Base-by-base conservation (phyloP, 2,888 invertebrate genomes). In the Hirtodrosophila trivittata region DNA sequence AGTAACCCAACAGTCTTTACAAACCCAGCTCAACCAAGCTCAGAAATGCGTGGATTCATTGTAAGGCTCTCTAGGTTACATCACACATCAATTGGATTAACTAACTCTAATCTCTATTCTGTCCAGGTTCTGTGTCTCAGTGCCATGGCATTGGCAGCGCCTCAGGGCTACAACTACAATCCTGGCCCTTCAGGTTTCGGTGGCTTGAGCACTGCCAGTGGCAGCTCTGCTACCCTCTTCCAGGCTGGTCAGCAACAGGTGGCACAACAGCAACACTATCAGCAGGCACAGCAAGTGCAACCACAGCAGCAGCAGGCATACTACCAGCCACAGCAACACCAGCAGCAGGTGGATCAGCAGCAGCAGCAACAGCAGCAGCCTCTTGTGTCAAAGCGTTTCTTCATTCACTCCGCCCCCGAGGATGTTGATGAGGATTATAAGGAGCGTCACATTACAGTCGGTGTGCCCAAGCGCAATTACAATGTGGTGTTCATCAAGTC, bases 401-500 rank as follows among this genome's bases (percentile, higher is more conserved):
- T 88, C 59, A 88, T 91, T 16, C 91, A 91, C 69, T 89, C 90
- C 1, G 91, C 91, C 0, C 91, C 91, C 35, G 90, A 91, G 67
- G 91, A 91, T 54, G 77, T 67, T 0, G 89, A 89, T 13, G 89
- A 89, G 42, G 87, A 87, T 1, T 85, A 78, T 56, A 88, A 87
- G 46, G 89, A 90, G 66, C 87, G 89, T 55, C 81, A 81, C 47
- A 86, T 90, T 28, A 88, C 89, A 1, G 85, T 90, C n/a, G 91
- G 90, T 43, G 88, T 89, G 55, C 87, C 89, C 60, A 89, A 88
- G 75, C 90, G 90, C 63, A 88, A 89, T 63, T 91, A 91, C 66
- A 90, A 90, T 46, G 89, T 91, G 16, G 90, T 91, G 12, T 91
- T 91, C 73, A 90, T 91, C 47, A 90, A 90, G 74, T 89, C 91